phyloP scores from a whole-genome alignment of 1,140 invertebrate species.

The Conus ventricosus region DNA sequence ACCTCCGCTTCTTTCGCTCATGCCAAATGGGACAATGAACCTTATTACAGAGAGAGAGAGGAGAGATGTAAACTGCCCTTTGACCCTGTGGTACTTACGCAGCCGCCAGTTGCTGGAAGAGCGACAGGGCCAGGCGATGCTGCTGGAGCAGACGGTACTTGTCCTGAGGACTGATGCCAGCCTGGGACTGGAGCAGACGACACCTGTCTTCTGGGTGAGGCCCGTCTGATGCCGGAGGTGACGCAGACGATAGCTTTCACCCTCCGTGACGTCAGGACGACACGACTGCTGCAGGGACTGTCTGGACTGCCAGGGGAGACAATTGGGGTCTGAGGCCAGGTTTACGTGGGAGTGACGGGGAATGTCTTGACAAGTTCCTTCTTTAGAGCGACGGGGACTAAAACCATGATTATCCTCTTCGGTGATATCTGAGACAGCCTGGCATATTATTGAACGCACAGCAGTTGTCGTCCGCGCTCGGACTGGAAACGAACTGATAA shows the following conservation, averaged over 20 bases:
- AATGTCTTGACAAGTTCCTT: background rate
- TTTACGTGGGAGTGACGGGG: background rate
- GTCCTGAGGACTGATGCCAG: conserved; percentile 8
- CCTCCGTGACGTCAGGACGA: background rate
- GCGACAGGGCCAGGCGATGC: conserved; percentile 22
- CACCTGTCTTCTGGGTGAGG: background rate
- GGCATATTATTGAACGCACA: background rate
- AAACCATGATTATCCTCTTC: background rate
- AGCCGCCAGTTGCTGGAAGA: conserved; percentile 17
- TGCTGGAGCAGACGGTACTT: conserved; percentile 12
- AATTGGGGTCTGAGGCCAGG: background rate
- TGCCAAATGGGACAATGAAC: too few relatives aligned
- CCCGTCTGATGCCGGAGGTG: background rate
- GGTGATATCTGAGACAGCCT: background rate
- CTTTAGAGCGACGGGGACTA: background rate
- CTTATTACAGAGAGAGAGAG: too few relatives aligned
- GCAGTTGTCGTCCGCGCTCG: background rate
- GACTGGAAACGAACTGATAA: background rate
- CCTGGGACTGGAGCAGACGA: background rate
- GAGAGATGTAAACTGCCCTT: too few relatives aligned
- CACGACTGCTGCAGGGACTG: background rate
- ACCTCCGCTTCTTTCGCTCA: too few relatives aligned
- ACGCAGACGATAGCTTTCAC: background rate
- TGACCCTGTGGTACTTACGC: conserved; percentile 5
- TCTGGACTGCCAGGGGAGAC: background rate